These are phyloP conservation scores for Cyclina sinensis DNA, from an alignment of 1,140 invertebrate genomes.

Conservation along the genomic window DNA sequence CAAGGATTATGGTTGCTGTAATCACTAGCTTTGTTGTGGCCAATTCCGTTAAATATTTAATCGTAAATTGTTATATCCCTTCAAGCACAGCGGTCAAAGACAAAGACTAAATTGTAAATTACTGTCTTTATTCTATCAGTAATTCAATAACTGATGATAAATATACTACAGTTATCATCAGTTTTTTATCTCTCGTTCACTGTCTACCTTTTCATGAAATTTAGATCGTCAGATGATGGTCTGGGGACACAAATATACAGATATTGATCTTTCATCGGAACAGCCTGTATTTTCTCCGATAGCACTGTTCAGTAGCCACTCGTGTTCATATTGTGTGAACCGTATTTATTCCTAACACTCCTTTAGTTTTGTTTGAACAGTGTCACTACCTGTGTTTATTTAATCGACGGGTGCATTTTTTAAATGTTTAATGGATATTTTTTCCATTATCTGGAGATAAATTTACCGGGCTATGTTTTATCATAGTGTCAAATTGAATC, in stretches of 20 bases:
- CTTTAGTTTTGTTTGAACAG: constrained; percentile 16
- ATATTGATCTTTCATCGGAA: constrained; percentile 39
- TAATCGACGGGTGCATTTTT: constrained; percentile 46
- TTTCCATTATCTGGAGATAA: constrained; percentile 31
- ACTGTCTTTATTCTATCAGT: background rate
- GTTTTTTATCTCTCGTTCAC: background rate
- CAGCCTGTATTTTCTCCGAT: constrained; percentile 38
- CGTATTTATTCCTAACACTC: constrained; percentile 21
- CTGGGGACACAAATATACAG: constrained; percentile 11
- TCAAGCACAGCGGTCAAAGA: background rate
- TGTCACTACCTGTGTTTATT: constrained; percentile 56
- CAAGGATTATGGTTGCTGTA: too few relatives aligned
- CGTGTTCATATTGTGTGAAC: constrained; percentile 10
- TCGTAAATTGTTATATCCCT: background rate
- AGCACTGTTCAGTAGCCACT: constrained; percentile 1
- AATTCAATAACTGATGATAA: constrained; percentile 1
- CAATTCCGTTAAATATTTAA: background rate
- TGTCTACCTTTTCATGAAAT: constrained; percentile 6
- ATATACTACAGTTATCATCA: too few relatives aligned
- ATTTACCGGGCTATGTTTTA: background rate
- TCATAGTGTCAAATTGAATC: constrained; percentile 18
- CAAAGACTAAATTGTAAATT: background rate
- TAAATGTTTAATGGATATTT: constrained; percentile 32
- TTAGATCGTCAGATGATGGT: background rate
- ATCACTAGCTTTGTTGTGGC: too few relatives aligned